Percentiles rank a stretch among this genome's conserved stretches.
phyloP scores from a whole-genome alignment of 2,113 vertebrate genomes.

The Neodontobutis hainanensis region DNA sequence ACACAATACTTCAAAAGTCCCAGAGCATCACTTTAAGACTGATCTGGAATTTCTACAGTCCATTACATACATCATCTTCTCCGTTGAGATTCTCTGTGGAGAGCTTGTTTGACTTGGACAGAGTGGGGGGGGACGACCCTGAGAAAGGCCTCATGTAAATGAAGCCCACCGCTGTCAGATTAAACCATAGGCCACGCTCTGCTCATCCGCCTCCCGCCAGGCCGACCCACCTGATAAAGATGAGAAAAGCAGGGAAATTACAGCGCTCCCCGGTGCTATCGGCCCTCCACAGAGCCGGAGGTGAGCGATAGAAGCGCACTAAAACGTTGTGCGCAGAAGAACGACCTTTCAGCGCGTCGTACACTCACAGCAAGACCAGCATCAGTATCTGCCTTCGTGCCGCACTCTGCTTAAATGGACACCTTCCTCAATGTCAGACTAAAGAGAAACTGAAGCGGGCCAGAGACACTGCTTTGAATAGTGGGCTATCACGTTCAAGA shows the following conservation, averaged over 20 bases:
- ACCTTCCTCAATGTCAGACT: conserved; percentile 48
- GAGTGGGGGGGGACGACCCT: conserved; percentile 54
- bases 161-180: not conserved
- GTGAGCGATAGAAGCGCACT: conserved; percentile 63
- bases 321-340: conserved; percentile 49
- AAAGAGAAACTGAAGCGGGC: too few relatives aligned
- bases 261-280: conserved; percentile 55
- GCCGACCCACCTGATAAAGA: conserved; percentile 49
- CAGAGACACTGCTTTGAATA: not conserved
- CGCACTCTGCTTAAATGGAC: conserved; percentile 36
- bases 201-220: too few relatives aligned
- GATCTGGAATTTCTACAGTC: too few relatives aligned
- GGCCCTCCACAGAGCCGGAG: conserved; percentile 51
- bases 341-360: conserved; percentile 50
- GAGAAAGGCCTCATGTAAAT: conserved; percentile 62
- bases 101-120: conserved; percentile 20
- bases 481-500: not conserved
- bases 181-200: too few relatives aligned
- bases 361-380: conserved; percentile 44
- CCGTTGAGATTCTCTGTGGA: conserved; percentile 3
- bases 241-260: conserved; percentile 67
- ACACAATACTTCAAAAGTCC: too few relatives aligned
- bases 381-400: conserved; percentile 50
- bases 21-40: too few relatives aligned
- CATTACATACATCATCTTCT: too few relatives aligned